Evolutionary conservation across 2,113 vertebrate species (phyloP).

Genomic region (zebrafish (Danio rerio)): DNA sequence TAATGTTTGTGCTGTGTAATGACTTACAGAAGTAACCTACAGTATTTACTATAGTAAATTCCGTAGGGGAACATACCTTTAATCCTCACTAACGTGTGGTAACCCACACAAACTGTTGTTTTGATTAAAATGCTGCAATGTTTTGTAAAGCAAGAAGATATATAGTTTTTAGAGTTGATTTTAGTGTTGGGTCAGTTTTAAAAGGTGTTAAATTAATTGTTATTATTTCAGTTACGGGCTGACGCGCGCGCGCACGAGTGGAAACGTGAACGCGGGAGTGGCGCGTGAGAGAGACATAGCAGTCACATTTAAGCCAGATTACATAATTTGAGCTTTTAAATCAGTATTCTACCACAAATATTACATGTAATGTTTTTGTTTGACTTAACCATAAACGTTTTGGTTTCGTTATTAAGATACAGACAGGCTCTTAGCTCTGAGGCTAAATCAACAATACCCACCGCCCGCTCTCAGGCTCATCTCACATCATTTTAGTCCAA

Average conservation of each 20-base stretch:
- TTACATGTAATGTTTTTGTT: background rate
- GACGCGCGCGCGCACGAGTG: background rate
- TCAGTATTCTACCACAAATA: background rate
- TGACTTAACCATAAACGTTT: background rate
- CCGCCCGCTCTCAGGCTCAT: background rate
- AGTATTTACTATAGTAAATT: too few relatives aligned
- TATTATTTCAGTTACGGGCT: background rate
- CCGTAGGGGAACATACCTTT: too few relatives aligned
- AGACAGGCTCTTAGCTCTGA: background rate
- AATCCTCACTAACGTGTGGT: too few relatives aligned
- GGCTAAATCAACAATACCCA: conserved; percentile 28
- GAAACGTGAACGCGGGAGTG: background rate
- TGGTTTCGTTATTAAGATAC: background rate
- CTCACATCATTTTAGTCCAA: background rate
- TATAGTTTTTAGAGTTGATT: too few relatives aligned
- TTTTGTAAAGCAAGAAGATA: background rate
- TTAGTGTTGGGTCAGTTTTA: too few relatives aligned
- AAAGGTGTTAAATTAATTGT: too few relatives aligned
- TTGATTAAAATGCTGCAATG: background rate
- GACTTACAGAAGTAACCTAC: too few relatives aligned
- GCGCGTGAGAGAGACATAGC: background rate
- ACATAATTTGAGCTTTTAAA: background rate
- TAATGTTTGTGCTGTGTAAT: too few relatives aligned
- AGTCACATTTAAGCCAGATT: background rate
- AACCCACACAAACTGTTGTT: background rate